Percentiles rank a stretch among this genome's conserved stretches.
Evolutionary conservation across 2,888 invertebrate genomes (phyloP).

Genomic region (Dryocosmus kuriphilus): DNA sequence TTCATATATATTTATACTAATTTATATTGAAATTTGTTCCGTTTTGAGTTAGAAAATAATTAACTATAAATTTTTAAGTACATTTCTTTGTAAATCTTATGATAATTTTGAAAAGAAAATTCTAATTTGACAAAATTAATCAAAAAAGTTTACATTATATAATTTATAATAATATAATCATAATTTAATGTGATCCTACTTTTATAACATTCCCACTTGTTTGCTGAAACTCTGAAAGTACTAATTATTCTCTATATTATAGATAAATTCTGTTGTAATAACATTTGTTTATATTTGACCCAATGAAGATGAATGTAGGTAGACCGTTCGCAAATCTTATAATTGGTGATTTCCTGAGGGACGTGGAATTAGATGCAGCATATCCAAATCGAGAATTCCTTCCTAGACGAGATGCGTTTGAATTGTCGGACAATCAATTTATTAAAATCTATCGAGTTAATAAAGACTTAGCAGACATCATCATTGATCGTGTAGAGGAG

Average conservation of each 20-base stretch:
- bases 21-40: not conserved
- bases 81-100: not conserved
- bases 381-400: not conserved
- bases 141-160: no score
- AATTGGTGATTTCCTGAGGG: not conserved
- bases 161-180: no score
- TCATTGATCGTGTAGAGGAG: conserved; percentile 38
- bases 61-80: not conserved
- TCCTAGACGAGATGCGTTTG: not conserved
- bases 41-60: not conserved
- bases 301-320: no score
- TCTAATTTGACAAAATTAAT: no score
- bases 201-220: no score
- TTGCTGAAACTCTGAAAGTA: no score
- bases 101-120: not conserved
- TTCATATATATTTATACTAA: not conserved
- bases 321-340: not conserved
- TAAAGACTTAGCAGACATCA: conserved; percentile 34
- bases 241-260: no score
- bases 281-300: no score
- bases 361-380: not conserved
- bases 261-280: no score
- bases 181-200: no score
- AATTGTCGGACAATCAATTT: conserved; percentile 22
- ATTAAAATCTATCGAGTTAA: conserved; percentile 25